phyloP scores from a whole-genome alignment of 2,113 vertebrate genomes.

The Tachysurus vachellii region DNA sequence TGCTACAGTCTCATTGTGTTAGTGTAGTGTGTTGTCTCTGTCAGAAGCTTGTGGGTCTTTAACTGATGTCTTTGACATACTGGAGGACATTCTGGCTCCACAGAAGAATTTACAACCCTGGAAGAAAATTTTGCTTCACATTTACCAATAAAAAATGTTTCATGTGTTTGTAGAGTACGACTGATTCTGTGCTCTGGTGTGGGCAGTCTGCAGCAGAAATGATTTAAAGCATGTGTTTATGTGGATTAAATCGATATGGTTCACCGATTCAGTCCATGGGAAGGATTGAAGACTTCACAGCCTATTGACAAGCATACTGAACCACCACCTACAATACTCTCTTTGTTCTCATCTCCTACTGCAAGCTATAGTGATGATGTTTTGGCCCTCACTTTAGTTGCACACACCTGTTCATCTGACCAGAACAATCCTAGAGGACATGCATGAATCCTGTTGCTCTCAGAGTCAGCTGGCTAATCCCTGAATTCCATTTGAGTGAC shows the following conservation, averaged over 20 bases:
- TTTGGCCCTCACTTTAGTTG: not conserved
- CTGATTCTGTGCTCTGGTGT: not conserved
- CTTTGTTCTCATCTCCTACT: not conserved
- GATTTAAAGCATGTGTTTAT: not conserved
- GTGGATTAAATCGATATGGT: not conserved
- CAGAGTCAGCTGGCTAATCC: conserved; percentile 33
- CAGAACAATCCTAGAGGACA: conserved; percentile 1
- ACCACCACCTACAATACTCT: conserved; percentile 18
- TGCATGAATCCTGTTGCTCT: not conserved
- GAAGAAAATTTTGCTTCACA: not conserved
- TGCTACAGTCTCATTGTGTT: not conserved
- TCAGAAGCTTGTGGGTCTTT: not conserved
- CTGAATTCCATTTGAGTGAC: conserved; percentile 9
- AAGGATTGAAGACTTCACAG: conserved; percentile 7
- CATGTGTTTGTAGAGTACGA: not conserved
- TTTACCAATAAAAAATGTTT: not conserved
- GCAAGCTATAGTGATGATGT: not conserved
- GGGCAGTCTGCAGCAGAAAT: not conserved
- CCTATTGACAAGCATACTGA: conserved; percentile 13
- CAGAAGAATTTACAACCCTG: not conserved
- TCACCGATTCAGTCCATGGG: not conserved
- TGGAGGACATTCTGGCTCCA: conserved; percentile 19
- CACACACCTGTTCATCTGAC: not conserved
- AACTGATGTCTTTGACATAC: conserved; percentile 2
- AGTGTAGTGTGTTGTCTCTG: not conserved